phyloP scores from a whole-genome alignment of 2,888 invertebrate species.

The Coecobrya sp. region DNA sequence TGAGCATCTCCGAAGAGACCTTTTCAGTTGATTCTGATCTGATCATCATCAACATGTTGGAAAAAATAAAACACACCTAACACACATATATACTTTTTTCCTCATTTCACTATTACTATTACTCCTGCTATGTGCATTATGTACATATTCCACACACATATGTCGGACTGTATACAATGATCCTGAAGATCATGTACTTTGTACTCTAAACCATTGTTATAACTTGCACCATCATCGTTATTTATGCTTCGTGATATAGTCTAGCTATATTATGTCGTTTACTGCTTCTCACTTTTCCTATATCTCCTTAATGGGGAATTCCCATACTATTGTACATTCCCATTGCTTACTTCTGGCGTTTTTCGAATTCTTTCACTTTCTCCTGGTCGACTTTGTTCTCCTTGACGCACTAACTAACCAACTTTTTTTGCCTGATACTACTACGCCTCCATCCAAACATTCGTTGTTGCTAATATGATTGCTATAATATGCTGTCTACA shows the following conservation, averaged over 20 bases:
- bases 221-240: background rate
- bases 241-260: too few relatives aligned
- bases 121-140: background rate
- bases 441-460: background rate
- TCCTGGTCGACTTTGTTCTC: conserved; percentile 50
- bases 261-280: conserved; percentile 21
- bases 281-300: conserved; percentile 41
- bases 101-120: conserved; percentile 9
- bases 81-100: background rate
- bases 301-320: conserved; percentile 59
- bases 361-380: conserved; percentile 47
- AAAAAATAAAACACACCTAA: conserved; percentile 54
- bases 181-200: background rate
- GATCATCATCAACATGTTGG: conserved; percentile 63
- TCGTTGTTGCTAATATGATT: conserved; percentile 9
- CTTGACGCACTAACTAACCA: conserved; percentile 60
- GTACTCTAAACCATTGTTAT: background rate
- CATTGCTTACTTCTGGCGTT: conserved; percentile 18
- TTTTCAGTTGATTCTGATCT: conserved; percentile 54
- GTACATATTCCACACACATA: background rate
- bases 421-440: conserved; percentile 26
- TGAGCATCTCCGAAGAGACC: conserved; percentile 36
- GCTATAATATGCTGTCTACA: background rate
- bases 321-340: conserved; percentile 9
- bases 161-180: background rate